A percentile compares a stretch with the other conserved stretches of the same genome.
These are phyloP conservation scores for Anguilla marmorata DNA, from an alignment of 2,797 vertebrate genomes.

Conservation along the genomic window DNA sequence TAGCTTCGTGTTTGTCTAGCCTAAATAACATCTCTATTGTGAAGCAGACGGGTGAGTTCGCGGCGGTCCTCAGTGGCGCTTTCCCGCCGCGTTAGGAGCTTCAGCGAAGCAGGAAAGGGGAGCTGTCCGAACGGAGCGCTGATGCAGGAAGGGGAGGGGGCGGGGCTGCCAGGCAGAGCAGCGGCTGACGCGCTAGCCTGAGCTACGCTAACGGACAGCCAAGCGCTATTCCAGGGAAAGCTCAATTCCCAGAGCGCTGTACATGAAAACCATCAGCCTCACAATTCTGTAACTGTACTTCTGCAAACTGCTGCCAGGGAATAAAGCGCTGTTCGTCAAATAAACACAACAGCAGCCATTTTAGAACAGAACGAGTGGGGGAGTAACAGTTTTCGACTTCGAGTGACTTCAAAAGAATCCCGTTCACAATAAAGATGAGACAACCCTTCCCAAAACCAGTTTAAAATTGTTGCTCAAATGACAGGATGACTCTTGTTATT, in stretches of 20 bases:
- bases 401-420: not conserved
- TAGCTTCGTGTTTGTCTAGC: not conserved
- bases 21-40: conserved; percentile 19
- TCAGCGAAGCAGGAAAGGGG: conserved; percentile 1
- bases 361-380: not conserved
- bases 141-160: not conserved
- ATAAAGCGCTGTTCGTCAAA: not conserved
- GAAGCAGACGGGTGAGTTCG: conserved; percentile 28
- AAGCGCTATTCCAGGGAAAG: not conserved
- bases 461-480: not conserved
- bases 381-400: not conserved
- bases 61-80: not conserved
- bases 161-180: not conserved
- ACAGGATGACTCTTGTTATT: not conserved
- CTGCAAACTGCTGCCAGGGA: not conserved
- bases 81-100: not conserved
- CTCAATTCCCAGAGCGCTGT: not conserved
- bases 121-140: conserved; percentile 15
- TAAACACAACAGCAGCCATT: not conserved
- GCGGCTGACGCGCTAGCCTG: not conserved
- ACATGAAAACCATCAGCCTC: not conserved
- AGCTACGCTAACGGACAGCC: not conserved
- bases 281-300: not conserved
- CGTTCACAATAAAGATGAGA: not conserved
- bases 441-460: not conserved